Base-by-base conservation (phyloP, 2,797 vertebrate genomes). In the Tokudaia tokunoshimensis region DNA sequence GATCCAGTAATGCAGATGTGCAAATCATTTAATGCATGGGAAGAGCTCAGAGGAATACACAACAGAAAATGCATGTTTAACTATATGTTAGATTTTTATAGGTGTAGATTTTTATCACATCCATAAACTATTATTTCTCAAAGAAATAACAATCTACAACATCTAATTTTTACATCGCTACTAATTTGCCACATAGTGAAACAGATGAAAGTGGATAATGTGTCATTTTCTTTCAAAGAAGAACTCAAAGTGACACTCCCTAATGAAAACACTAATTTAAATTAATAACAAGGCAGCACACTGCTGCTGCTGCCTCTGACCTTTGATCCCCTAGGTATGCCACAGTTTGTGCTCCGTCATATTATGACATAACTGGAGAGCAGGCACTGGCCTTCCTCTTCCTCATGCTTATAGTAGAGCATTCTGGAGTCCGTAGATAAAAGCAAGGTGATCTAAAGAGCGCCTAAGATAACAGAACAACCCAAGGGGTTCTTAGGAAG, bases 251-350 rank as follows among this genome's bases (percentile, higher is more conserved):
- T 74, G 91, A 84, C 59, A 94, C 41, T 91, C 94, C 22, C 59
- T 92, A 96, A 94, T 97, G 85, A 96, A 97, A 97, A 94, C 84
- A 94, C 81, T 97, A 96, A 97, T 95, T 92, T 94, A 96, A 97
- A 96, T 96, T 96, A 95, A 95, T 93, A 89, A 91, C 89, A 96
- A 88, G 65, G 11, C n/a, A 75, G 59, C 78, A 87, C 26, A 29
- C 31, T 29, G n/a, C 75, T 31, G 17, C 13, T 41, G 61, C 85
- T 93, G 81, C 75, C 13, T 76, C 55, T 89, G 95, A 81, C 90
- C 94, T 75, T 89, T 72, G 14, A 12, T 76, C 80, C 85, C 41
- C 52, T 85, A 74, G 92, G 82, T 44, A 82, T 9, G 17, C 26
- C 84, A n/a, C 79, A 94, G 52, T 59, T 10, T 80, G n/a, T 26